phyloP scores from a whole-genome alignment of 1,140 invertebrate genomes.

The Eubasilissa regina region DNA sequence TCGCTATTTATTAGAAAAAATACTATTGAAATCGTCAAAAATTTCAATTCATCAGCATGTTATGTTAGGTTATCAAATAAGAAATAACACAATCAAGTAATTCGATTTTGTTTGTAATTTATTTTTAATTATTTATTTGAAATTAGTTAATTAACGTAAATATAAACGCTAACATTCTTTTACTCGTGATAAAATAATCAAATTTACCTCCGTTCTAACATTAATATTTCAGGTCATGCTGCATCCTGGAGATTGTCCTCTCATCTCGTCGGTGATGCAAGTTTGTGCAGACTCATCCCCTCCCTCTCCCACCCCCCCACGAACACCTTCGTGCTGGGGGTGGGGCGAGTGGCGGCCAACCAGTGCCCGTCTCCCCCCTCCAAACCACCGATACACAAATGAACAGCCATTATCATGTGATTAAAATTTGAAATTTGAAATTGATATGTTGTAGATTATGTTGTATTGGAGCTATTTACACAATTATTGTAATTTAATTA shows the following conservation, averaged over 20 bases:
- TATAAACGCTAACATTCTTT: too few species aligned
- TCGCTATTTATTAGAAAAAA: too few species aligned
- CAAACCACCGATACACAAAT: slow-evolving; percentile 24
- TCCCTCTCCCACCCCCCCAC: not conserved
- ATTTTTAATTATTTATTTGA: too few species aligned
- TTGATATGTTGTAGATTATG: slow-evolving; percentile 24
- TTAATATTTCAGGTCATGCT: too few species aligned
- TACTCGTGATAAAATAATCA: too few species aligned
- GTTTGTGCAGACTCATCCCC: not conserved
- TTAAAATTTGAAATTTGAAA: slow-evolving; percentile 40
- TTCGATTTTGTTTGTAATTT: too few species aligned
- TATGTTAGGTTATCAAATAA: too few species aligned
- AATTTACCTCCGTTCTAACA: too few species aligned
- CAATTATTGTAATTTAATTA: slow-evolving; percentile 31
- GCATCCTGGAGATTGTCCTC: not conserved
- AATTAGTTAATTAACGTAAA: too few species aligned
- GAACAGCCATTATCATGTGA: slow-evolving; percentile 46
- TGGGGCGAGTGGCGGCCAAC: slow-evolving; percentile 42
- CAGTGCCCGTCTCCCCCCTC: not conserved
- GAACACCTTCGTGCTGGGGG: slow-evolving; percentile 5
- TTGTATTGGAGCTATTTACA: slow-evolving; percentile 23
- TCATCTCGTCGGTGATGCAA: slow-evolving; percentile 21
- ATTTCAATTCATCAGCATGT: too few species aligned
- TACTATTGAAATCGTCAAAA: too few species aligned
- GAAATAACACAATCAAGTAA: too few species aligned